Evolutionary conservation across 2,888 invertebrate species (phyloP), one percentile per base, ranked within the genome.

Genomic region (Lycia hirtaria): DNA sequence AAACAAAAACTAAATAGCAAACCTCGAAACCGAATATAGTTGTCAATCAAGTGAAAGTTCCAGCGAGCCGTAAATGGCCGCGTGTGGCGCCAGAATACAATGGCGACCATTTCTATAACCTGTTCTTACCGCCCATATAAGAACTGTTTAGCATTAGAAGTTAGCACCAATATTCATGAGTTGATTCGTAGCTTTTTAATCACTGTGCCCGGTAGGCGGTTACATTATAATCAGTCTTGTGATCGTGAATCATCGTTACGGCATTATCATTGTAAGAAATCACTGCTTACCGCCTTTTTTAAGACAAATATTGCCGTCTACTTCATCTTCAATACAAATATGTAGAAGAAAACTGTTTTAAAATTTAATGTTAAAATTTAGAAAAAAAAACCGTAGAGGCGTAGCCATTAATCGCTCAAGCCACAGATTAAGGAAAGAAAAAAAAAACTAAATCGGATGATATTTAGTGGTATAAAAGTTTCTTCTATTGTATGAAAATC

Each of bases 1-100:
- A 24, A 24, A 24, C 22, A 30, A 22, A 38, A 38, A 6, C 22
- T 14, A 24, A 14, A 24, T 24, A 12, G 40, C 38, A 9, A 40
- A 40, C 15, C 4, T 6, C 7, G n/a, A 6, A 32, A 32, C 32
- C 28, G 43, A 57, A 49, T 48, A 28, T 30, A 40, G 58, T 56
- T 64, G 56, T 64, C 56, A 52, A 62, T 55, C 51, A 54, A 62
- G 66, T 64, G 66, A 66, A 66, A 66, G 64, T 66, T 40, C 33
- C 38, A 35, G 35, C 53, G 28, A 47, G 40, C 47, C 22, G 33
- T 51, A 30, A 52, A 52, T 50, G 48, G 55, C 35, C 35, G 5
- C 24, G 54, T 32, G 12, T 7, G 52, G 57, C 57, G 48, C 57
- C 52, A 43, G 17, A 44, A 56, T 32, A 51, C 50, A 45, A 51